A percentile compares a stretch with the other conserved stretches of the same genome.
Conservation (phyloP, 35 echinoderm and acorn worm genomes). For the Heliocidaris tuberculata region DNA sequence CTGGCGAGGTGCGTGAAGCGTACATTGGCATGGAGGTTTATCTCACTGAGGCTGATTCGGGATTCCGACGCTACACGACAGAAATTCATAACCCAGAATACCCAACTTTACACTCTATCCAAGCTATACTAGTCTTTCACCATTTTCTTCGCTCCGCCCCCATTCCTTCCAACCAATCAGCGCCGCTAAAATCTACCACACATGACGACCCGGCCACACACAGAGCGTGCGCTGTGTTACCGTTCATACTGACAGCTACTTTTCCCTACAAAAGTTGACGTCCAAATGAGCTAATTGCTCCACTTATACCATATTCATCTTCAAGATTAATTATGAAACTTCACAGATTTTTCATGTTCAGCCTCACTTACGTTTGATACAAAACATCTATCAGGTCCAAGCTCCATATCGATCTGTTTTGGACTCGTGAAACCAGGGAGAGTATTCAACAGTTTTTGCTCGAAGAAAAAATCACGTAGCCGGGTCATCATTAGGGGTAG, state of each 20-base stretch:
- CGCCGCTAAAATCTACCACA: slow-evolving; percentile 47
- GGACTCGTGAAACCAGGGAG: background rate
- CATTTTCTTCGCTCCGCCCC: slow-evolving; percentile 50
- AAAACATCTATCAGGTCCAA: background rate
- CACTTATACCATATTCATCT: slow-evolving; percentile 53
- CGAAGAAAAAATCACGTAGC: background rate
- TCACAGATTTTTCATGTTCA: slow-evolving; percentile 9
- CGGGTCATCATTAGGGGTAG: slow-evolving; percentile 5
- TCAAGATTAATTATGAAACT: slow-evolving; percentile 54
- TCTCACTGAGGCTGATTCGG: slow-evolving; percentile 44
- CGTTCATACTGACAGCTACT: slow-evolving; percentile 44
- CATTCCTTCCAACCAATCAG: slow-evolving; percentile 54
- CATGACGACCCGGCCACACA: slow-evolving; percentile 65
- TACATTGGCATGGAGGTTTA: slow-evolving; percentile 87
- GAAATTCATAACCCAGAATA: slow-evolving; percentile 45
- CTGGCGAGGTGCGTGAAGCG: slow-evolving; percentile 68
- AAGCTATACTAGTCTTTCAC: slow-evolving; percentile 18
- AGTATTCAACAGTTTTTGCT: background rate
- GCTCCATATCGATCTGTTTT: background rate
- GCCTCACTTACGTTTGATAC: background rate
- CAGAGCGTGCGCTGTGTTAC: slow-evolving; percentile 29
- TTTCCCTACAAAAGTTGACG: slow-evolving; percentile 47
- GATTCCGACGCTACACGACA: slow-evolving; percentile 34
- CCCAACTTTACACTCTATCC: slow-evolving; percentile 38
- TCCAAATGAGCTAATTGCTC: slow-evolving; percentile 74